Conservation (phyloP, 1,140 invertebrate species). For the Theocolax elegans region DNA sequence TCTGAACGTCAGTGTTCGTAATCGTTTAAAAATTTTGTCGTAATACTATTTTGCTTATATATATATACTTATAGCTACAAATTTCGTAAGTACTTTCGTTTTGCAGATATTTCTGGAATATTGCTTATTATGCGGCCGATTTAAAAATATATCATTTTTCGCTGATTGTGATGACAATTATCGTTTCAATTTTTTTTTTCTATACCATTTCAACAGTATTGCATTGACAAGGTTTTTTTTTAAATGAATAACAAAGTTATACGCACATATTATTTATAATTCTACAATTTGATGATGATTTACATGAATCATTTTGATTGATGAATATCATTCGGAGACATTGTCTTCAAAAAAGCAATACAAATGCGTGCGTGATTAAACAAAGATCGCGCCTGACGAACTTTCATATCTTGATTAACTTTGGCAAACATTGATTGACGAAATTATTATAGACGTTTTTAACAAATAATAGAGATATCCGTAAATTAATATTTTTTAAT, state of each 20-base stretch:
- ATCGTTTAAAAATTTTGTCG: too few species aligned
- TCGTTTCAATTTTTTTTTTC: constrained; percentile 11
- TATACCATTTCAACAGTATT: neutral
- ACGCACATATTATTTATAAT: too few species aligned
- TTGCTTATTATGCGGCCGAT: constrained; percentile 6
- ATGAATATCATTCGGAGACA: neutral
- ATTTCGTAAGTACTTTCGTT: neutral
- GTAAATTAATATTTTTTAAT: too few species aligned
- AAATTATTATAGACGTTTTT: neutral
- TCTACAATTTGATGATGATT: too few species aligned
- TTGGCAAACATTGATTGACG: neutral
- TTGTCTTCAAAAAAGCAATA: neutral
- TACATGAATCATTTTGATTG: neutral
- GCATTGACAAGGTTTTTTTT: neutral
- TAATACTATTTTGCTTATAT: too few species aligned
- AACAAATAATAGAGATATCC: too few species aligned
- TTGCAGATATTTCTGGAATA: neutral
- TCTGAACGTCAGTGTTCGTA: too few species aligned
- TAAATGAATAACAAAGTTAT: too few species aligned
- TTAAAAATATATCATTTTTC: constrained; percentile 1
- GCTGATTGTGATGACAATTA: neutral
- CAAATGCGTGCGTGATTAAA: neutral
- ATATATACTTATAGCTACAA: too few species aligned
- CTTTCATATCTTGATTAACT: constrained; percentile 7
- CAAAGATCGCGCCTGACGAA: neutral